Conservation (phyloP, 2,888 invertebrate species). For the Aelia acuminata region DNA sequence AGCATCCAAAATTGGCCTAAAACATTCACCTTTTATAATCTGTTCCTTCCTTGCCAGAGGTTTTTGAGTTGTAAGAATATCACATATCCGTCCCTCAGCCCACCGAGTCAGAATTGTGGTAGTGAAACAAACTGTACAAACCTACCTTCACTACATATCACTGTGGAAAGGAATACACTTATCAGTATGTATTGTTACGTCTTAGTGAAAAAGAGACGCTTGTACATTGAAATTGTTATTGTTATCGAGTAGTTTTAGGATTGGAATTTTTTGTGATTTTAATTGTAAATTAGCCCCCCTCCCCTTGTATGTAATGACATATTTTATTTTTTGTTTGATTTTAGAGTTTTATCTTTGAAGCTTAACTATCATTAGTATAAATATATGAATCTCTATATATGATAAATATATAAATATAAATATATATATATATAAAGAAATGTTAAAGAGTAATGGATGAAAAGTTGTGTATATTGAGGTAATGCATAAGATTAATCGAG, state of each 20-base stretch:
- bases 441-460: conserved; percentile 27
- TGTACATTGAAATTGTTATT: conserved; percentile 58
- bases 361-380: conserved; percentile 55
- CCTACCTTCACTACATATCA: conserved; percentile 56
- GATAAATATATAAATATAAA: conserved; percentile 47
- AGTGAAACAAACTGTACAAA: conserved; percentile 49
- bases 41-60: not conserved
- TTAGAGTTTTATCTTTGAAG: conserved; percentile 57
- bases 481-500: conserved; percentile 44
- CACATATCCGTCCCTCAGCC: conserved; percentile 51
- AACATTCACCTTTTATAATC: not conserved
- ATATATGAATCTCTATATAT: conserved; percentile 44
- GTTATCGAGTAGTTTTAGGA: conserved; percentile 55
- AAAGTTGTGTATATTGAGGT: conserved; percentile 42
- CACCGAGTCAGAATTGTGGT: conserved; percentile 37
- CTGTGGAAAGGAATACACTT: conserved; percentile 47
- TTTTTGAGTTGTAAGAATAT: not conserved
- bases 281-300: conserved; percentile 46
- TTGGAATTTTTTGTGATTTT: conserved; percentile 56
- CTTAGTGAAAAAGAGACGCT: conserved; percentile 31
- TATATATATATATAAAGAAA: conserved; percentile 19
- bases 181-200: conserved; percentile 49
- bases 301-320: conserved; percentile 55
- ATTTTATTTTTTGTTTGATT: conserved; percentile 59
- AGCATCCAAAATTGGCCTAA: not conserved